phyloP scores from a whole-genome alignment of 2,888 invertebrate genomes.

The Dicyrtomina minuta region DNA sequence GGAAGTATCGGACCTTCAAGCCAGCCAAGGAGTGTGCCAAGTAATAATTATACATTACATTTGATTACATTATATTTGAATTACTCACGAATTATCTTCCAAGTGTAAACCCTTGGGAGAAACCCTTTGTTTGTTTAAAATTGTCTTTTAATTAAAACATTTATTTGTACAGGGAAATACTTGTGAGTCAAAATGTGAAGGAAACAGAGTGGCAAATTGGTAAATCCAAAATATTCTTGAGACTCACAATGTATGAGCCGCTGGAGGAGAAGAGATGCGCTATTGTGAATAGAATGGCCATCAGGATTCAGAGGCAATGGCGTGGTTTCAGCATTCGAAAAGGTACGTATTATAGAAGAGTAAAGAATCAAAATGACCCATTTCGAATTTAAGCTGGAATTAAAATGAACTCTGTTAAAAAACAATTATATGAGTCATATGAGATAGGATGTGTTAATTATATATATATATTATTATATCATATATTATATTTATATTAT shows the following conservation, averaged over 20 bases:
- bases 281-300: slow-evolving; percentile 69
- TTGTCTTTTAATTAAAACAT: background rate
- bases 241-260: slow-evolving; percentile 78
- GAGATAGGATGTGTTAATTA: too few relatives aligned
- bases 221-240: slow-evolving; percentile 79
- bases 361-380: too few relatives aligned
- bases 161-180: slow-evolving; percentile 57
- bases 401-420: too few relatives aligned
- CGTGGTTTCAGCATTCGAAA: slow-evolving; percentile 67
- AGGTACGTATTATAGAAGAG: too few relatives aligned
- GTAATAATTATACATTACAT: slow-evolving; percentile 51
- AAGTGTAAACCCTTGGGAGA: background rate
- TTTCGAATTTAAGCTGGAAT: too few relatives aligned
- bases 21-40: slow-evolving; percentile 56
- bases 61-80: slow-evolving; percentile 8
- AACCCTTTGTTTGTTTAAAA: background rate
- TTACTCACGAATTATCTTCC: background rate
- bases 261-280: slow-evolving; percentile 76
- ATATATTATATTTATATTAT: too few relatives aligned
- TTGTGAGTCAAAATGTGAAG: slow-evolving; percentile 68
- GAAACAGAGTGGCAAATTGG: slow-evolving; percentile 85
- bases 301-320: slow-evolving; percentile 75
- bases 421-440: too few relatives aligned
- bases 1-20: slow-evolving; percentile 59
- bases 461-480: too few relatives aligned